phyloP scores from a whole-genome alignment of 2,888 invertebrate genomes.

The Drosophila vallismaia region DNA sequence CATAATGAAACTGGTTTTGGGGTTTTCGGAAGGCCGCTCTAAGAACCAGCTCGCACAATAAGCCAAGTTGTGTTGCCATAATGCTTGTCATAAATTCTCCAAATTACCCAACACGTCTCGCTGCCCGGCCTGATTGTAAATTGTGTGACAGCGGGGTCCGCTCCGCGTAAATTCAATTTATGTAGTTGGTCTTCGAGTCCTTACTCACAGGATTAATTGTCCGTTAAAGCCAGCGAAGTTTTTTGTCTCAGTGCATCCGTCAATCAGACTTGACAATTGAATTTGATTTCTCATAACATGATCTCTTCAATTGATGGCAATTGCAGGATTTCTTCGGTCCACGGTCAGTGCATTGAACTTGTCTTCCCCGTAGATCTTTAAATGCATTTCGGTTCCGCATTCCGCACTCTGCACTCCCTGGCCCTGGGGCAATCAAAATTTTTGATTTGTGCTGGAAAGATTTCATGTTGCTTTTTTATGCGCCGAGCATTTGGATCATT shows the following conservation, averaged over 20 bases:
- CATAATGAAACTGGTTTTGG: constrained; percentile 74
- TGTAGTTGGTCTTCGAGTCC: constrained; percentile 37
- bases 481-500: constrained; percentile 28
- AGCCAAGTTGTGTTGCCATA: constrained; percentile 68
- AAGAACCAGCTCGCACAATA: constrained; percentile 38
- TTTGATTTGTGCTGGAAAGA: constrained; percentile 24
- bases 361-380: constrained; percentile 28
- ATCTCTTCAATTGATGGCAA: constrained; percentile 38
- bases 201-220: constrained; percentile 70
- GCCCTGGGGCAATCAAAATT: constrained; percentile 26
- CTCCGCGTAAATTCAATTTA: constrained; percentile 70
- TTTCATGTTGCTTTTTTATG: constrained; percentile 28
- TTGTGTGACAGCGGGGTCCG: constrained; percentile 72
- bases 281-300: constrained; percentile 37
- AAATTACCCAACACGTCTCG: constrained; percentile 77
- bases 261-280: constrained; percentile 51
- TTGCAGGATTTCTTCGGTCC: constrained; percentile 17
- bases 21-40: constrained; percentile 56
- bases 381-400: constrained; percentile 29
- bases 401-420: constrained; percentile 31
- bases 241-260: constrained; percentile 59
- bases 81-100: constrained; percentile 79
- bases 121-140: constrained; percentile 68
- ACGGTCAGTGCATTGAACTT: constrained; percentile 31
- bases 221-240: constrained; percentile 18